Base-by-base conservation (phyloP, 2,113 vertebrate genomes). In the Pipa parva region DNA sequence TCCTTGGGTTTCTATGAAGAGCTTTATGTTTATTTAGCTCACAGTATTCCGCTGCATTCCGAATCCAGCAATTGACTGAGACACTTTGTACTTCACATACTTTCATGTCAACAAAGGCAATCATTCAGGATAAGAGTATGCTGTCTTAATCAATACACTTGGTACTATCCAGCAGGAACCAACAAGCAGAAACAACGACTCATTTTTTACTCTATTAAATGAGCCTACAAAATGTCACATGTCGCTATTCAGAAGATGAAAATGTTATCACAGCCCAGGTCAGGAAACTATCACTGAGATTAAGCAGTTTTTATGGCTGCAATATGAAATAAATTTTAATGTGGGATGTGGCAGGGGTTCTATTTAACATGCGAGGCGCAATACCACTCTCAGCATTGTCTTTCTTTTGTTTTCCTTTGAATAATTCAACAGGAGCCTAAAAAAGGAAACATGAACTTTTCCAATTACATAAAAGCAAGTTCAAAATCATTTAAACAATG, bases 211-310 rank as follows among this genome's bases (percentile, higher is more conserved):
- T 26, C 56, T 18, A 25, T 27, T 36, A 65, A 74, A 66, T 33
- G 69, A 22, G 11, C 75, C 73, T 42, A 68, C 66, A 71, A 81
- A 83, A 81, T 68, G 73, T 78, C 75, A 78, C 71, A 72, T 29
- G 51, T 63, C 33, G 33, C 6, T 1, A 71, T 42, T 61, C 59
- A 63, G 59, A 71, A 79, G 80, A 77, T 76, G 58, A 73, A 83
- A 80, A 79, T 77, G 74, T 80, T 78, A 81, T 76, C 75, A 77
- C 63, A 78, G 57, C 66, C 76, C 64, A 81, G 75, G 84, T 83
- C 81, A 86, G 75, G 83, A 83, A 79, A 73, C 56, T 75, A 76
- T 81, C 79, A 76, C 83, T 76, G 71, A 61, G 73, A 73, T 72
- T 75, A 42, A 80, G 63, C 68, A 63, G 54, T n/a, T 51, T 70